Conservation (phyloP, 2,113 vertebrate species). For the Gnathonemus longibarbis region DNA sequence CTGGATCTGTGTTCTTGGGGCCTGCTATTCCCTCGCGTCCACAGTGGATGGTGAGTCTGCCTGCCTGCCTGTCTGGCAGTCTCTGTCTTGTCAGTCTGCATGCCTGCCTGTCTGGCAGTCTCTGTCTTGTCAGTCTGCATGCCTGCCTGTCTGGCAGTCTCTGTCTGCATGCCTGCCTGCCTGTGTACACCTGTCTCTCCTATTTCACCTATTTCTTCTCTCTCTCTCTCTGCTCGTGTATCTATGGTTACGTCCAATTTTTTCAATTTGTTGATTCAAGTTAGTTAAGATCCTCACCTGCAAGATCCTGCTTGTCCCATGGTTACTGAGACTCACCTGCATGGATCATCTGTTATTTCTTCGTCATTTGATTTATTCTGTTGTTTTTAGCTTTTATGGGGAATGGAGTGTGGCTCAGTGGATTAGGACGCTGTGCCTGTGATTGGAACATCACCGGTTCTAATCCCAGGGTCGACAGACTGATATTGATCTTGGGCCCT, state of each 20-base stretch:
- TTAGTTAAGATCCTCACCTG: not conserved
- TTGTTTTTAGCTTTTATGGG: not conserved
- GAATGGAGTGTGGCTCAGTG: not conserved
- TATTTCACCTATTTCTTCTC: not conserved
- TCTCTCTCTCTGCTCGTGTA: not conserved
- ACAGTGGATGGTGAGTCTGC: constrained; percentile 30
- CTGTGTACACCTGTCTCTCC: not conserved
- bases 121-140: not conserved
- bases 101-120: not conserved
- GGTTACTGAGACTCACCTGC: not conserved
- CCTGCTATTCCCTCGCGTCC: constrained; percentile 14
- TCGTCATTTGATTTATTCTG: not conserved
- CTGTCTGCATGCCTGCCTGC: no score
- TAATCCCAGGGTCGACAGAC: not conserved
- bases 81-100: not conserved
- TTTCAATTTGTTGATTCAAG: not conserved
- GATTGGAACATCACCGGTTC: not conserved
- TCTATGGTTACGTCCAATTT: not conserved
- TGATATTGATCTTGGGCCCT: not conserved
- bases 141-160: not conserved
- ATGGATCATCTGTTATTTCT: not conserved
- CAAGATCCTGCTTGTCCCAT: not conserved
- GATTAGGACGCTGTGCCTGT: not conserved
- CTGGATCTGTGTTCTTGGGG: constrained; percentile 24
- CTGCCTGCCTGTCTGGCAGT: not conserved